Conservation (phyloP, 1,140 invertebrate genomes). For the Calliopsis andreniformis region DNA sequence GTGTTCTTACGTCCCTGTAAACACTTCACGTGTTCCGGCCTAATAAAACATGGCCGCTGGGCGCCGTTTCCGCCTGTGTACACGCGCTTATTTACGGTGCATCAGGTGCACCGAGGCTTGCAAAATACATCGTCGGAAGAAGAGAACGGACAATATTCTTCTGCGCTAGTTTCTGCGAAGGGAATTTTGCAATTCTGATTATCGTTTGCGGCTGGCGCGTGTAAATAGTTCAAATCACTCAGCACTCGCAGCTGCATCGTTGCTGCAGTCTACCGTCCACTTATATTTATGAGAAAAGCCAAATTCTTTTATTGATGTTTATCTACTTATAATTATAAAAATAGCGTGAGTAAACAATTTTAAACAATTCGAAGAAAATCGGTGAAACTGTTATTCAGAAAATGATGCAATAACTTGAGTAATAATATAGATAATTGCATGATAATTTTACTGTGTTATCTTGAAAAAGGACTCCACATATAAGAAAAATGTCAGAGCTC, state of each 20-base stretch:
- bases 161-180: conserved; percentile 15
- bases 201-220: conserved; percentile 12
- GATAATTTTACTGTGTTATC: no score
- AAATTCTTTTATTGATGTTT: no score
- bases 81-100: conserved; percentile 27
- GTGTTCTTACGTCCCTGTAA: neutral
- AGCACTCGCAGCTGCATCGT: conserved; percentile 5
- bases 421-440: no score
- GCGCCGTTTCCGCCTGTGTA: neutral
- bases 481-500: no score
- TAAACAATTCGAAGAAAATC: no score
- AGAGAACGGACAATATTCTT: conserved; percentile 32
- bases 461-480: no score
- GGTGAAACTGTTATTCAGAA: no score
- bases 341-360: no score
- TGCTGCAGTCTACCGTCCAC: neutral
- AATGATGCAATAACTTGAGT: no score
- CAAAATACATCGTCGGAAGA: conserved; percentile 8
- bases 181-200: conserved; percentile 51
- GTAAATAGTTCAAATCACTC: conserved; percentile 41
- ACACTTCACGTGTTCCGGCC: neutral
- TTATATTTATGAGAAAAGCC: no score
- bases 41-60: neutral
- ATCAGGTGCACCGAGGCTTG: conserved; percentile 29
- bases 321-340: no score